Evolutionary conservation across 2,113 vertebrate genomes (phyloP), one percentile per base, ranked within the genome.

Genomic region (Steatornis caripensis): DNA sequence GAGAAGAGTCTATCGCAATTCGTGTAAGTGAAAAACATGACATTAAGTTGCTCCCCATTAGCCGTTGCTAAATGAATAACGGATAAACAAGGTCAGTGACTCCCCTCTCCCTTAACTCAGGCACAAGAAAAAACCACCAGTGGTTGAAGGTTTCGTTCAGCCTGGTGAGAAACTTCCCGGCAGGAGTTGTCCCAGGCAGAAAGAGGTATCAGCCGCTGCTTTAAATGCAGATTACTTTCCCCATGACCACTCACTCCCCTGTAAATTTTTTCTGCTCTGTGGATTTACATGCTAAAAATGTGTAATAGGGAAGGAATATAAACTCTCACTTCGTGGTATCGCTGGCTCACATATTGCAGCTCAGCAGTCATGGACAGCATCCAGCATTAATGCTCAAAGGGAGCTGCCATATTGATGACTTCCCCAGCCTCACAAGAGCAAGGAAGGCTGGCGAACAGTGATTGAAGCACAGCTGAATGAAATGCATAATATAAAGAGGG

Each of bases 211-310:
- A 81, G 54, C 68, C 9, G 7, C 54, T 80, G 32, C 85, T 96
- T 92, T 94, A 54, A 93, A 86, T 55, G 85, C 37, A 70, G 64
- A 92, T 96, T 95, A 57, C 61, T 92, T 95, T 94, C 92, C 83
- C 87, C 43, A 13, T 81, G 85, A 81, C 84, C 95, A 86, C 60
- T 95, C 76, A 51, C 36, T 93, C 75, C 3, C 6, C 68, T 90
- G 71, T 89, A 92, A 91, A 51, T 94, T 90, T 93, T 65, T 94
- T 92, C 90, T 90, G 71, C 71, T 95, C 76, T 84, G 58, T 83
- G 83, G 92, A 95, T 97, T 95, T 94, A 75, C 27, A 75, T 37
- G 53, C 83, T 81, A 70, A 87, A 94, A 96, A 94, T 95, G 75
- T 78, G 76, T 66, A 92, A 53, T 48, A 70, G 17, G 43, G 72